Conservation (phyloP, 2,888 invertebrate genomes). For the Himalopsyche anomala region DNA sequence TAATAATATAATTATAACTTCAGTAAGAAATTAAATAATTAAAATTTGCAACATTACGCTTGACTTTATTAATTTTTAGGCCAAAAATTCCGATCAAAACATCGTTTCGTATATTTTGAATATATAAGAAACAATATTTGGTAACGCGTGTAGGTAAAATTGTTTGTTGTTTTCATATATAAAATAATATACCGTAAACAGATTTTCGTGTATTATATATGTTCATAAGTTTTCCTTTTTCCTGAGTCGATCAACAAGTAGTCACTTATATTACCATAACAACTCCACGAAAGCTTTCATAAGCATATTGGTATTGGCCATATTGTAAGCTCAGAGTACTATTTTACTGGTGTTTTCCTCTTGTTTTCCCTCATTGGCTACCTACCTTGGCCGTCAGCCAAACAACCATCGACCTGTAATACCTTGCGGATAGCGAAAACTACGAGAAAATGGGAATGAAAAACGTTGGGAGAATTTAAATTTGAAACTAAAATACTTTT, state of each 20-base stretch:
- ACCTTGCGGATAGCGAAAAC: conserved; percentile 36
- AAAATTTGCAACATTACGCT: no score
- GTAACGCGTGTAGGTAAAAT: no score
- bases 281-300: conserved; percentile 51
- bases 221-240: neutral
- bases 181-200: no score
- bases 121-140: no score
- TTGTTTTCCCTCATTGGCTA: conserved; percentile 45
- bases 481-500: neutral
- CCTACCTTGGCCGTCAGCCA: conserved; percentile 55
- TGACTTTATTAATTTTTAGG: no score
- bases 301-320: conserved; percentile 62
- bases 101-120: no score
- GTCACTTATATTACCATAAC: conserved; percentile 62
- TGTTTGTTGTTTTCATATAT: no score
- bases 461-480: conserved; percentile 3
- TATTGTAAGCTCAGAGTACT: conserved; percentile 49
- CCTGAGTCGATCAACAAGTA: conserved; percentile 59
- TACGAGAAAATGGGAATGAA: conserved; percentile 20
- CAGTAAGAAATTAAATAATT: no score
- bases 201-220: no score
- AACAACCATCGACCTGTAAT: conserved; percentile 51
- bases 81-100: no score
- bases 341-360: conserved; percentile 54
- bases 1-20: no score